These are phyloP conservation scores for Poeciliopsis prolifica DNA, from an alignment of 2,113 vertebrate genomes.

Conservation along the genomic window DNA sequence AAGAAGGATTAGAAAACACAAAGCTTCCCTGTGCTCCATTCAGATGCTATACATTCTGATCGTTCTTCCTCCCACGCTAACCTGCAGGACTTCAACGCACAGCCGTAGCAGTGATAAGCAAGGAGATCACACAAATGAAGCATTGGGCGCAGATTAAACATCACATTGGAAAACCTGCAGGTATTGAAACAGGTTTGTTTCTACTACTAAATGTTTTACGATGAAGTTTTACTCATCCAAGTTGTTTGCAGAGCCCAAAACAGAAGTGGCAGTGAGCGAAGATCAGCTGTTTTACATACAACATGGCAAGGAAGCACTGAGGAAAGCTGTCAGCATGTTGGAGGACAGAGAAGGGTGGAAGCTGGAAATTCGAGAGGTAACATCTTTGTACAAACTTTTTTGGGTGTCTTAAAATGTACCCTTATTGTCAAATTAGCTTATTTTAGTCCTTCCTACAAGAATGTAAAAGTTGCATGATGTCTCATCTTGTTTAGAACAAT, in stretches of 20 bases:
- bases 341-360: constrained; percentile 74
- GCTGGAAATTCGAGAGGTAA: constrained; percentile 73
- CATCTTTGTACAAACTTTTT: rapidly evolving
- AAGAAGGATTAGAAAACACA: background rate
- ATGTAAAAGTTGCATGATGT: too few relatives aligned
- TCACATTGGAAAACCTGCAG: constrained; percentile 2
- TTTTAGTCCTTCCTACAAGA: too few relatives aligned
- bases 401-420: background rate
- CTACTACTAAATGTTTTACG: background rate
- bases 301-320: constrained; percentile 76
- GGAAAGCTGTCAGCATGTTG: constrained; percentile 73
- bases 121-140: constrained; percentile 67
- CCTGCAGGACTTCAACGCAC: constrained; percentile 75
- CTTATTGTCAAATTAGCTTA: background rate
- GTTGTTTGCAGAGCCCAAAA: constrained; percentile 45
- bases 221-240: background rate
- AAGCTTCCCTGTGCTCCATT: background rate
- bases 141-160: constrained; percentile 15
- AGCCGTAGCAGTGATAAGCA: constrained; percentile 70
- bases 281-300: constrained; percentile 65
- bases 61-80: background rate
- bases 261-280: background rate
- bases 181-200: constrained; percentile 25
- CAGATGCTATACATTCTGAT: background rate
- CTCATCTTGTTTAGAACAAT: constrained; percentile 55